These are phyloP conservation scores for Bucco capensis DNA, from an alignment of 2,113 vertebrate species.

Conservation along the genomic window DNA sequence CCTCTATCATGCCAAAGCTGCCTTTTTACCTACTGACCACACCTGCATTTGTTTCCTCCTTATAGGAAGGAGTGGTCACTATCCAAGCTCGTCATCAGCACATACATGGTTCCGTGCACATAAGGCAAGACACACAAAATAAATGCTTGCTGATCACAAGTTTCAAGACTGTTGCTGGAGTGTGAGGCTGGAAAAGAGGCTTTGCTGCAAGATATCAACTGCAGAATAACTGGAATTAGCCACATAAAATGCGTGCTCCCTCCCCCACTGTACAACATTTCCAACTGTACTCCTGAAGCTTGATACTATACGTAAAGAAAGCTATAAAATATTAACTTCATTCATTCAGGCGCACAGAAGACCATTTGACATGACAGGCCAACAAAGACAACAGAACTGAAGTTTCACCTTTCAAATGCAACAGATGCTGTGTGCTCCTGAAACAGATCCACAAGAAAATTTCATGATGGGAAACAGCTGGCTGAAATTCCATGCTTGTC, in stretches of 20 bases:
- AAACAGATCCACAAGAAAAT: background rate
- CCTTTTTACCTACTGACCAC: background rate
- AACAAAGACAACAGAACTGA: background rate
- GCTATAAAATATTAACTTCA: background rate
- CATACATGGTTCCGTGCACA: too few relatives aligned
- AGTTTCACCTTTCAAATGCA: background rate
- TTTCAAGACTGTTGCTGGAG: background rate
- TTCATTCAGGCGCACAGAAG: background rate
- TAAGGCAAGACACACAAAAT: fast-evolving
- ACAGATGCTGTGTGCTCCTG: background rate
- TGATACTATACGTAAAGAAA: background rate
- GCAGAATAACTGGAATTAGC: background rate
- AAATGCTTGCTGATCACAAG: background rate
- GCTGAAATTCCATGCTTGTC: background rate
- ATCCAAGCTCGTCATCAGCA: background rate
- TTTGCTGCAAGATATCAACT: background rate
- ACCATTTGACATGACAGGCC: background rate
- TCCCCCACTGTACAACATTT: background rate
- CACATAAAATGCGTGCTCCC: background rate
- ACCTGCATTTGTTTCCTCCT: background rate
- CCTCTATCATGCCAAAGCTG: background rate
- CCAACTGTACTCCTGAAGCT: background rate
- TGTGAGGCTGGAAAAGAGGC: background rate
- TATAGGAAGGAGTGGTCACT: background rate
- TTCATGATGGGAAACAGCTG: background rate